These are phyloP conservation scores for Xylota segnis DNA, from an alignment of 2,888 invertebrate genomes.

Conservation along the genomic window DNA sequence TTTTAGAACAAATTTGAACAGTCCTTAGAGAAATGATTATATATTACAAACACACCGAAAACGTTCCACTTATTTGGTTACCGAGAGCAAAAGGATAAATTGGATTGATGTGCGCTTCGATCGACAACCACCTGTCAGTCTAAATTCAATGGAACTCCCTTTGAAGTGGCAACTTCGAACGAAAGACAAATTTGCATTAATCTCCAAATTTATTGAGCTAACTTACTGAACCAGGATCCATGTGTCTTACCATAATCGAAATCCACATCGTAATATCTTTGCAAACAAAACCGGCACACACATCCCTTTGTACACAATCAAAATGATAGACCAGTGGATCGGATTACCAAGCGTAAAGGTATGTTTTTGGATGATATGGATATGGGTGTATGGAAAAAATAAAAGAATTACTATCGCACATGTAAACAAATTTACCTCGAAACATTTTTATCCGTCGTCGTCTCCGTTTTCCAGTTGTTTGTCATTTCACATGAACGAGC, in stretches of 20 bases:
- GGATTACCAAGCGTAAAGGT: not conserved
- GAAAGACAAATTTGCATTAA: not conserved
- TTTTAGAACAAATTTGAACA: too few species aligned
- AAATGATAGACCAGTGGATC: not conserved
- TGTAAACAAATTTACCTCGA: slow-evolving; percentile 55
- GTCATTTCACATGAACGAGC: slow-evolving; percentile 61
- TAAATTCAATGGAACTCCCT: not conserved
- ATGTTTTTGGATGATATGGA: not conserved
- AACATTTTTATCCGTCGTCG: slow-evolving; percentile 41
- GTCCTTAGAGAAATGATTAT: too few species aligned
- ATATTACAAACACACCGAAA: too few species aligned
- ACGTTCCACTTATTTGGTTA: not conserved
- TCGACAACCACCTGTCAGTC: not conserved
- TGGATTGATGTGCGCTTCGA: not conserved
- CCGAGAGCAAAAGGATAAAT: not conserved
- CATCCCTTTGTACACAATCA: not conserved
- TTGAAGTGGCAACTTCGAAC: not conserved
- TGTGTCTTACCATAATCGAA: not conserved
- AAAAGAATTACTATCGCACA: not conserved
- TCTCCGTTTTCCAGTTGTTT: slow-evolving; percentile 48
- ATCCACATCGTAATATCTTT: not conserved
- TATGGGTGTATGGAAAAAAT: not conserved
- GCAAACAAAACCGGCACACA: not conserved
- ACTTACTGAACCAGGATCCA: too few species aligned
- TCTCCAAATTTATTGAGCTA: not conserved